Evolutionary conservation across 2,797 vertebrate genomes (phyloP).

Genomic region (Sphenopsis melanotis): DNA sequence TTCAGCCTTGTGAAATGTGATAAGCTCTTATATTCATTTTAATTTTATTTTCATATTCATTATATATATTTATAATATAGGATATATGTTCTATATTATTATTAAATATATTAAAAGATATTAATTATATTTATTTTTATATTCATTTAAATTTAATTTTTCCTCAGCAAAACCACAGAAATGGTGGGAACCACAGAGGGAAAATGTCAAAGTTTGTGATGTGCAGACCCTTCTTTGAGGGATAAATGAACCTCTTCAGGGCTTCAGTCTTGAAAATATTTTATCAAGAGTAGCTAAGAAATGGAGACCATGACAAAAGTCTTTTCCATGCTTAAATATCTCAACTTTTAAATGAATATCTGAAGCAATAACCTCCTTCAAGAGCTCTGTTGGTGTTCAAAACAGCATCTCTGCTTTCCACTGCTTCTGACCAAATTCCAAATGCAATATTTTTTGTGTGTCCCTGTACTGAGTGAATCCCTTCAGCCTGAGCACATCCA

Average conservation of each 20-base stretch:
- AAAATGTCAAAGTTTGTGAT: neutral
- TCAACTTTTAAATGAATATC: rapidly evolving
- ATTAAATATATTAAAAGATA: no score
- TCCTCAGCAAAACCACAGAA: neutral
- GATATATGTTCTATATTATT: no score
- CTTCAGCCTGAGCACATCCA: neutral
- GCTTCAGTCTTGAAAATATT: neutral
- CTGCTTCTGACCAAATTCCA: neutral
- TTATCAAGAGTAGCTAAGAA: neutral
- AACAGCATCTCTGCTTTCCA: neutral
- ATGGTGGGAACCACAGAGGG: neutral
- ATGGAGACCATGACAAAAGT: neutral
- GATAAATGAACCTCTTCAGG: neutral
- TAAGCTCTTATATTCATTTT: neutral
- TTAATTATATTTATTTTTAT: neutral
- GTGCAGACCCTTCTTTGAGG: neutral
- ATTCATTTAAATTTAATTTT: neutral
- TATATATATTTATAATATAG: no score
- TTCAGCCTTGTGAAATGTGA: neutral
- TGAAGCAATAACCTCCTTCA: neutral
- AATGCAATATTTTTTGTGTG: neutral
- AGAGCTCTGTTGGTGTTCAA: neutral
- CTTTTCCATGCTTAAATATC: neutral
- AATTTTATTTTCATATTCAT: no score
- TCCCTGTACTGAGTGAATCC: neutral